Percentiles rank a stretch among this genome's conserved stretches.
Conservation (phyloP, 2,888 invertebrate genomes). For the Tipula helvola region DNA sequence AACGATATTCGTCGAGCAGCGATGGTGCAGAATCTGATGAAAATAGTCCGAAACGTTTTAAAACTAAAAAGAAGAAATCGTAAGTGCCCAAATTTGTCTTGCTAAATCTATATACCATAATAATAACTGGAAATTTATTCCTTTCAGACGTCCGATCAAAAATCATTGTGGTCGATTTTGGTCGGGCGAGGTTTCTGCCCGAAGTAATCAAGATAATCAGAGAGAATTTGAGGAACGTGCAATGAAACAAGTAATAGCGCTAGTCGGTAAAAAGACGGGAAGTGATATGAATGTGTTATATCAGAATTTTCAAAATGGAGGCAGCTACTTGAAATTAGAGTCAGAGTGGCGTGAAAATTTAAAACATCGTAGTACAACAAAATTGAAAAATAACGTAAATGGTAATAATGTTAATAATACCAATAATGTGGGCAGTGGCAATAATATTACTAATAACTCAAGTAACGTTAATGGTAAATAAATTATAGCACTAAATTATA, state of each 20-base stretch:
- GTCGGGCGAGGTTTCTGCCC: conserved; percentile 61
- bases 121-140: background rate
- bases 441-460: background rate
- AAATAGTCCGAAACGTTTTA: conserved; percentile 20
- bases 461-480: background rate
- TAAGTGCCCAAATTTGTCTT: background rate
- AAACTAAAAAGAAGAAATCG: conserved; percentile 10
- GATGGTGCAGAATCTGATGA: conserved; percentile 35
- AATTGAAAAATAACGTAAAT: background rate
- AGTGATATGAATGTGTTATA: conserved; percentile 25
- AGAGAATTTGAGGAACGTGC: conserved; percentile 70
- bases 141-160: background rate
- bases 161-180: conserved; percentile 48
- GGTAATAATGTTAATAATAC: background rate
- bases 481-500: background rate
- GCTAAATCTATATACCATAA: background rate
- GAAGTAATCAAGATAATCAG: conserved; percentile 81
- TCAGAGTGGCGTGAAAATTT: conserved; percentile 59
- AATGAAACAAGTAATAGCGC: conserved; percentile 38
- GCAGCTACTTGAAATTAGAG: conserved; percentile 62
- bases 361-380: conserved; percentile 20
- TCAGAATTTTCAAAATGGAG: conserved; percentile 40
- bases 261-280: conserved; percentile 31
- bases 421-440: background rate
- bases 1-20: conserved; percentile 28